phyloP scores from a whole-genome alignment of 1,140 invertebrate genomes.

The Spodoptera frugiperda region DNA sequence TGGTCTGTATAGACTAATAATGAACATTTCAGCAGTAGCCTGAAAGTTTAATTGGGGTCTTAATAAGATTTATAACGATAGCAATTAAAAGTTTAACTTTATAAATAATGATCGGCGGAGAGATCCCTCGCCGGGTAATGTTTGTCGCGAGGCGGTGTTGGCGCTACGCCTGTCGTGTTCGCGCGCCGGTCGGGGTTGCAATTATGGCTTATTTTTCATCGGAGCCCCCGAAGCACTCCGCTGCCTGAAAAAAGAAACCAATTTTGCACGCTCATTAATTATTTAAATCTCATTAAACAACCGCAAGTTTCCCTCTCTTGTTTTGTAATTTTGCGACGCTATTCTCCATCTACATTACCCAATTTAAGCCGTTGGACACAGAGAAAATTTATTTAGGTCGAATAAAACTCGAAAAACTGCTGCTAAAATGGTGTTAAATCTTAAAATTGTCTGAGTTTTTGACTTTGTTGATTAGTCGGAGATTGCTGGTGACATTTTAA shows the following conservation, averaged over 20 bases:
- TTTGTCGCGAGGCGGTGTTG: conserved; percentile 51
- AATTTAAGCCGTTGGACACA: conserved; percentile 60
- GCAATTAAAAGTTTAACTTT: conserved; percentile 67
- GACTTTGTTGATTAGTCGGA: neutral
- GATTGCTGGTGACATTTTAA: too few species aligned
- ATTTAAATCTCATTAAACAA: conserved; percentile 87
- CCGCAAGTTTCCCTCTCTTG: conserved; percentile 73
- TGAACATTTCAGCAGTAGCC: conserved; percentile 17
- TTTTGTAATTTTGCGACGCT: conserved; percentile 64
- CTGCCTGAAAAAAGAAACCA: conserved; percentile 80
- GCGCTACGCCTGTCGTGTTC: conserved; percentile 49
- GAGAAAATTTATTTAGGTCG: conserved; percentile 32
- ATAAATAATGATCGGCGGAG: conserved; percentile 62
- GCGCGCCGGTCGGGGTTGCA: conserved; percentile 69
- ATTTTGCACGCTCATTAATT: conserved; percentile 86
- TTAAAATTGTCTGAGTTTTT: conserved; percentile 4
- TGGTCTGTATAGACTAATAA: neutral
- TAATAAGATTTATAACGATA: conserved; percentile 62
- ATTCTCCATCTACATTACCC: conserved; percentile 51
- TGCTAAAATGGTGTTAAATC: conserved; percentile 20
- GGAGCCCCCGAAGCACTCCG: conserved; percentile 62
- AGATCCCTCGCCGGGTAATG: conserved; percentile 59
- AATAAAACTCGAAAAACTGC: conserved; percentile 19
- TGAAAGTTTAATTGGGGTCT: conserved; percentile 59
- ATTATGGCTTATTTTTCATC: conserved; percentile 80